Evolutionary conservation across 2,888 invertebrate genomes (phyloP), one percentile per base, ranked within the genome.

Genomic region (Agrotis segetum): DNA sequence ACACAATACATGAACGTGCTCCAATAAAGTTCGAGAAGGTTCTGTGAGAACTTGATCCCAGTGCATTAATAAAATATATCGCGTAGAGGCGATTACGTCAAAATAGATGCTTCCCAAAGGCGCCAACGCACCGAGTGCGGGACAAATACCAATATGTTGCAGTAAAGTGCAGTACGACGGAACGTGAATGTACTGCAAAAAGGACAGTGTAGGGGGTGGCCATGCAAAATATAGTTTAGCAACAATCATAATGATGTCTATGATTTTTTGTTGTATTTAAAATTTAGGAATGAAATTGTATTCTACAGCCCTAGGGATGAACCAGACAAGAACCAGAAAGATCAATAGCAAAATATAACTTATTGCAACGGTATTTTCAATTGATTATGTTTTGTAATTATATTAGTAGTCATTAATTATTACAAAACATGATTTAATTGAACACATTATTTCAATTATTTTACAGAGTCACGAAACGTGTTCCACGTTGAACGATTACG

Each of bases 61-160:
- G 46, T 68, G n/a, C 80, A 91, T 92, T 88, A 90, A 90, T 91
- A 91, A 92, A 90, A 91, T 89, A 92, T 90, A 85, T 84, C 88
- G 88, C 91, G 92, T 93, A 86, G 82, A 21, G 78, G 61, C 86
- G 85, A 85, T 88, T 88, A 89, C 87, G 85, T 87, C 83, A 87
- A 88, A 85, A 85, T 85, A 84, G 87, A 88, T 84, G 86, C 84
- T 87, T 85, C 87, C 86, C 81, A 85, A 88, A 87, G 92, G 92
- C 92, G 92, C 92, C 91, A 91, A 89, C 86, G 86, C 89, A 90
- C 87, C 76, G 86, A 89, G 90, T 91, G 90, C 88, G 88, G 85
- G 89, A 88, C 90, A 91, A 91, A 92, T 93, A 90, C 87, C 89
- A 92, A 92, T 91, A 88, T 85, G 81, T 71, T 84, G 87, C 88